Percentiles rank a stretch among this genome's conserved stretches.
Evolutionary conservation across 2,797 vertebrate genomes (phyloP).

Genomic region (Phylloscopus collybita): DNA sequence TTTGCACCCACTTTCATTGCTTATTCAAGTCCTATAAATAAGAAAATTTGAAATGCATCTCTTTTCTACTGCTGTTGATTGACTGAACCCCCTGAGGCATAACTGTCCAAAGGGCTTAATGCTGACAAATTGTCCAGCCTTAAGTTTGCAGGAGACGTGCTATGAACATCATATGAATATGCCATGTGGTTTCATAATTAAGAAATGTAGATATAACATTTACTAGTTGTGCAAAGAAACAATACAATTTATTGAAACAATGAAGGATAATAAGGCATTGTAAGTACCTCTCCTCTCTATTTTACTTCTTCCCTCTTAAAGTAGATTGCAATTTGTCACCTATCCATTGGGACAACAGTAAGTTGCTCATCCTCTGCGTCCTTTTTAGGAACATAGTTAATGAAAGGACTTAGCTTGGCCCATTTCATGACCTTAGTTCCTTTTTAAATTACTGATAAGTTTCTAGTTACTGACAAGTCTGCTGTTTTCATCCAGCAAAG

Average conservation of each 20-base stretch:
- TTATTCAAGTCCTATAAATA: slow-evolving; percentile 62
- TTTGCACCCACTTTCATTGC: slow-evolving; percentile 37
- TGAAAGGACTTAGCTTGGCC: neutral
- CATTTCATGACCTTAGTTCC: neutral
- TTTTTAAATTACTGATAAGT: neutral
- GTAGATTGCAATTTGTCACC: neutral
- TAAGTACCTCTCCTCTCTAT: neutral
- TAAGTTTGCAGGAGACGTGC: neutral
- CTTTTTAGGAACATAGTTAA: neutral
- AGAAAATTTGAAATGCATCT: slow-evolving; percentile 49
- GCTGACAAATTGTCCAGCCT: neutral
- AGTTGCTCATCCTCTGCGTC: neutral
- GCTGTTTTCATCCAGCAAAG: neutral
- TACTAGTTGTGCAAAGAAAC: neutral
- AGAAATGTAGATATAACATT: neutral
- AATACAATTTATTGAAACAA: slow-evolving; percentile 17
- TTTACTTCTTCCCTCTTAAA: neutral
- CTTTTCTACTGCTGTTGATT: slow-evolving; percentile 40
- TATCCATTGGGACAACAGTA: neutral
- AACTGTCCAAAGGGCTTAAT: slow-evolving; percentile 22
- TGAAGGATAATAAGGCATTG: neutral
- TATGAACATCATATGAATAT: neutral
- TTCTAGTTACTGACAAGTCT: neutral
- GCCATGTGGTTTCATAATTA: neutral
- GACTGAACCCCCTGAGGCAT: slow-evolving; percentile 40